Base-by-base conservation (phyloP, 2,113 vertebrate genomes). In the Myotis yumanensis region DNA sequence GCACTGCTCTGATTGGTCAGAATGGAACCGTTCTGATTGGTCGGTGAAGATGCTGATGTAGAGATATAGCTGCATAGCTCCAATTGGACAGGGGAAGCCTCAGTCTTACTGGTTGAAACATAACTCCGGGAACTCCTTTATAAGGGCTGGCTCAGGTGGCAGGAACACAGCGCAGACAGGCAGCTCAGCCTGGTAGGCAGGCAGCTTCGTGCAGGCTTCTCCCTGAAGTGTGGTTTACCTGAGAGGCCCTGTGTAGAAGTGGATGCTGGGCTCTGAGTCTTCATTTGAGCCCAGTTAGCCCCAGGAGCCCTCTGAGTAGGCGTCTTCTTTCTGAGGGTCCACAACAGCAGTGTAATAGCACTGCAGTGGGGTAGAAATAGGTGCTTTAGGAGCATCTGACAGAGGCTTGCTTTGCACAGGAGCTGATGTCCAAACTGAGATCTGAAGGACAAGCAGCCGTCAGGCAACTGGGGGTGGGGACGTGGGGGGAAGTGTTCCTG, bases 351-450 rank as follows among this genome's bases (percentile, higher is more conserved):
- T 4, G n/a, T 9, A 30, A 22, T 37, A 22, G 14, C 8, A 62
- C 2, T 4, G 3, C 12, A 8, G 2, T 4, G 0, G 8, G 11
- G 10, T 35, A 52, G 11, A 32, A 1, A 14, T 1, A 32, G 46
- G 46, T n/a, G 54, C 32, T 59, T 77, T 18, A 48, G 23, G 22
- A 71, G 35, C 15, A 64, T 20, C 46, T 46, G 54, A 7, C 25
- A 6, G 35, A 14, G 57, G 11, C 40, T 46, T 20, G 8, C 11
- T 86, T 69, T 75, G 11, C 20, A n/a, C 4, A 68, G 28, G 15
- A 69, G 22, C 7, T 14, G 72, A 80, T 32, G 28, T 16, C 28
- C n/a, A 22, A 16, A 66, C 32, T n/a, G 30, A 82, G 23, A 52
- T 10, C 51, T 15, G 32, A 68, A 40, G 57, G 90, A 11, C 11